Conservation (phyloP, 2,797 vertebrate genomes). For the Cottoperca gobio region DNA sequence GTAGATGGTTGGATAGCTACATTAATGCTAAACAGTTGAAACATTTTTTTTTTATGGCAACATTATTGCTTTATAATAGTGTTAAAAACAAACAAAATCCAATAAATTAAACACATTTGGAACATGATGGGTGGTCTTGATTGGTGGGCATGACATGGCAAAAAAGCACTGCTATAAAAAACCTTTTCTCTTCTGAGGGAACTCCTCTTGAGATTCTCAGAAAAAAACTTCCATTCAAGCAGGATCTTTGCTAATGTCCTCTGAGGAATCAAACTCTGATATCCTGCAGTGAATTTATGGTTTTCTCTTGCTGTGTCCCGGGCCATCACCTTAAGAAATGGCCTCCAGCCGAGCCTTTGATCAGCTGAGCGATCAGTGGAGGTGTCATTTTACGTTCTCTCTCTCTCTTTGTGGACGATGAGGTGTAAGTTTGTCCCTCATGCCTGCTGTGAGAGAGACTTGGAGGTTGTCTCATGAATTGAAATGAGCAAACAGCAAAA, state of each 20-base stretch:
- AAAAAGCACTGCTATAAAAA: not conserved
- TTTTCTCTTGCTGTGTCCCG: not conserved
- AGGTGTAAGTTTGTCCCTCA: constrained; percentile 5
- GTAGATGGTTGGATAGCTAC: not conserved
- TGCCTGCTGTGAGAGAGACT: constrained; percentile 38
- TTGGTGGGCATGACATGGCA: no score
- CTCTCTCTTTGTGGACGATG: constrained; percentile 21
- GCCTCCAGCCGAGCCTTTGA: constrained; percentile 55
- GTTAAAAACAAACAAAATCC: not conserved
- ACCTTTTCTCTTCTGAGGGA: not conserved
- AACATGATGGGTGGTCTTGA: not conserved
- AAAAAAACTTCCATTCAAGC: not conserved
- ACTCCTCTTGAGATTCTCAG: not conserved
- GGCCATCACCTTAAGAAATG: constrained; percentile 16
- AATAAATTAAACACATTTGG: not conserved
- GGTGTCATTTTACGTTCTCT: constrained; percentile 15
- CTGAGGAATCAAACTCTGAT: constrained; percentile 8
- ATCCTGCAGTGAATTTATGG: constrained; percentile 35
- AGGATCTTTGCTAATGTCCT: constrained; percentile 8
- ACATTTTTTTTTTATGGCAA: no score
- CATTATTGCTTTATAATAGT: not conserved
- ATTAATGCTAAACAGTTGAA: not conserved
- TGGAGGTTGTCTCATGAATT: constrained; percentile 26
- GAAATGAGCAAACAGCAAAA: constrained; percentile 9
- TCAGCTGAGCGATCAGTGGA: constrained; percentile 7